A percentile compares a stretch with the other conserved stretches of the same genome.
phyloP scores from a whole-genome alignment of 1,140 invertebrate species.

The Wiebesia pumilae region DNA sequence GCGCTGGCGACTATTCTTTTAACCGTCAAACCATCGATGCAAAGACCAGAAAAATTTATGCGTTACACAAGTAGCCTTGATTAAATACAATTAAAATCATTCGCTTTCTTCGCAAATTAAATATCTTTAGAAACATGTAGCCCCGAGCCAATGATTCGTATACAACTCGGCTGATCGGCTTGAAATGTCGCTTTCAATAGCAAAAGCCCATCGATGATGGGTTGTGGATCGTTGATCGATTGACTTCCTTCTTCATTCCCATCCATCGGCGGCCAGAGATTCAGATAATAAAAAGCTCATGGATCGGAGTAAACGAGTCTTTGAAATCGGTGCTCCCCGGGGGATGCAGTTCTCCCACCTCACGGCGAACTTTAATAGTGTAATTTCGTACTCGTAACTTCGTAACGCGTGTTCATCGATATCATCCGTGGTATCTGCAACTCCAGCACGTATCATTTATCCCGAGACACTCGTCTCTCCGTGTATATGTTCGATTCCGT shows the following conservation, averaged over 20 bases:
- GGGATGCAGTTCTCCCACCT: not conserved
- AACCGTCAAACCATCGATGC: not conserved
- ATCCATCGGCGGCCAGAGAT: conserved; percentile 31
- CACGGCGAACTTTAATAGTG: not conserved
- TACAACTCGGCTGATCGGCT: not conserved
- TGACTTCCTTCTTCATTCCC: conserved; percentile 35
- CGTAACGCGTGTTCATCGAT: not conserved
- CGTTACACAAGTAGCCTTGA: not conserved
- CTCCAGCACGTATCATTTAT: conserved; percentile 20
- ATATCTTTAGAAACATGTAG: not conserved
- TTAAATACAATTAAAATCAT: not conserved
- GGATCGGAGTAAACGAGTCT: not conserved
- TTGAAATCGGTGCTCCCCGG: not conserved
- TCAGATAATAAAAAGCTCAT: conserved; percentile 23
- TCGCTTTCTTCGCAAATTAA: not conserved
- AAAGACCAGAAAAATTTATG: not conserved
- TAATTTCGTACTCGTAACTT: not conserved
- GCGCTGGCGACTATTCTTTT: too few relatives aligned
- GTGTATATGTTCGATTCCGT: not conserved
- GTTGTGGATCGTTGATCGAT: conserved; percentile 39
- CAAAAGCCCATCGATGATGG: not conserved
- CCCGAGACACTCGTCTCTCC: not conserved
- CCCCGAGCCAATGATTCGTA: not conserved
- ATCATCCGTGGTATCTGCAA: too few relatives aligned
- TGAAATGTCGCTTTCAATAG: conserved; percentile 5